Conservation (phyloP, 2,113 vertebrate genomes). For the Centropus bengalensis region DNA sequence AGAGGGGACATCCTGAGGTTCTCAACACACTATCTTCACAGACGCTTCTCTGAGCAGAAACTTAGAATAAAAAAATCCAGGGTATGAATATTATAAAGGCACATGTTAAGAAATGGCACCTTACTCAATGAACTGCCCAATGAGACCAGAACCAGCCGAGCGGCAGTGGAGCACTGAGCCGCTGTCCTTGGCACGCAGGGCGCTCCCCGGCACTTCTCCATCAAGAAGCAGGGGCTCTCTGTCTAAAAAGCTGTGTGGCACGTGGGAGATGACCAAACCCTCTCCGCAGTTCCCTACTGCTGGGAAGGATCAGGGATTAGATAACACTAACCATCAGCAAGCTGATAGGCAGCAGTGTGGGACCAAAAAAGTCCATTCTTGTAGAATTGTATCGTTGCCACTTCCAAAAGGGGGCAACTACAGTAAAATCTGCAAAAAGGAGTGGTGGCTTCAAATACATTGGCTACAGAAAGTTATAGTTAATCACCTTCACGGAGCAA, state of each 20-base stretch:
- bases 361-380: neutral
- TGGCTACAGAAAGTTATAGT: neutral
- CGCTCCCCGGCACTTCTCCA: neutral
- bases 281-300: neutral
- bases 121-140: neutral
- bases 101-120: neutral
- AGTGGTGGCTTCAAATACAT: neutral
- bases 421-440: neutral
- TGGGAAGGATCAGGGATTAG: too few relatives aligned
- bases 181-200: neutral
- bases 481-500: neutral
- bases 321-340: neutral
- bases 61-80: neutral
- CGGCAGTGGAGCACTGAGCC: neutral
- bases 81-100: neutral
- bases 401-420: neutral
- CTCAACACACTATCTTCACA: neutral
- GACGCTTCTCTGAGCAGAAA: neutral
- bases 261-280: neutral
- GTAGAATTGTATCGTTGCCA: fast-evolving
- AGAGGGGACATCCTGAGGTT: neutral
- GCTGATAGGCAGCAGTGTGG: neutral
- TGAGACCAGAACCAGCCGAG: neutral
- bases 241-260: neutral
- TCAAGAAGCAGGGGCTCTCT: neutral